Evolutionary conservation across 2,797 vertebrate genomes (phyloP), one percentile per base, ranked within the genome.

Genomic region (Glyptemys insculpta): DNA sequence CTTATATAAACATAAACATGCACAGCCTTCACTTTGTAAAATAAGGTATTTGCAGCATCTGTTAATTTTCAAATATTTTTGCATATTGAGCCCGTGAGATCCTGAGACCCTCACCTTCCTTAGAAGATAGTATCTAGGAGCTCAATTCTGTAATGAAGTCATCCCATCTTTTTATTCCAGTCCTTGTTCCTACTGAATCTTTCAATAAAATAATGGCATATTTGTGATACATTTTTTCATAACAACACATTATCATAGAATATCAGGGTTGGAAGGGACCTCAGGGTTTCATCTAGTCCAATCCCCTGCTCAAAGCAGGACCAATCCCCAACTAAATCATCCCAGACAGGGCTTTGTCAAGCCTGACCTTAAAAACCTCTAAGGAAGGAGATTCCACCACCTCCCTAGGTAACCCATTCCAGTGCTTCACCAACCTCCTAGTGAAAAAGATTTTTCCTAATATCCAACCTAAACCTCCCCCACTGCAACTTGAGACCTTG

Each of bases 1-100:
- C 87, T 94, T 96, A 41, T 86, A 84, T 89, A 94, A 95, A 97
- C 96, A 94, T 95, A 92, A 95, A 95, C 94, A 83, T 74, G 83
- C 79, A 76, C 93, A 96, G 68, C 81, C 57, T 93, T 97, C 92
- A 72, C 52, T 93, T 95, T 86, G 88, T 83, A 86, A 95, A 96
- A 93, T 93, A 96, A 95, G 93, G 94, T 89, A 86, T 95, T 91
- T 94, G 14, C 90, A 88, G 37, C 29, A 90, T 37, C 86, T 68
- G 0, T 84, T 95, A 29, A 89, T 93, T 92, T 93, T 81, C 80
- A 96, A 93, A 65, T 93, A 72, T 94, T 89, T 95, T 95, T 92
- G 56, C 76, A 81, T 85, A 23, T 79, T 89, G 25, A 96, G n/a
- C 50, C 6, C 56, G 34, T 27, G 83, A 84, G 62, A 23, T 94